Evolutionary conservation across 2,888 invertebrate genomes (phyloP), one percentile per base, ranked within the genome.

Genomic region (Spialia ferax): DNA sequence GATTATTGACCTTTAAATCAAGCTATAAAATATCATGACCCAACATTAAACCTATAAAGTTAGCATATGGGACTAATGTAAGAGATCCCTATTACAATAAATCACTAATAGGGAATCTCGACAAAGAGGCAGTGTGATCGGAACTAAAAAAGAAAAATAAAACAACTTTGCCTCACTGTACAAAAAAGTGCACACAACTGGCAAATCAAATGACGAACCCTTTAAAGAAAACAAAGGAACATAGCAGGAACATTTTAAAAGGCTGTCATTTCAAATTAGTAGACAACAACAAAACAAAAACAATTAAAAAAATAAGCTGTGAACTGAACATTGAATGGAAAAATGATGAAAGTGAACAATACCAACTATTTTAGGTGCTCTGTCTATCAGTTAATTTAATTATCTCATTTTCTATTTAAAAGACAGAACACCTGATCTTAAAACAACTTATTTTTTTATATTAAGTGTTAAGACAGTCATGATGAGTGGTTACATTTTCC

Each of bases 261-360:
- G 45, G 63, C 42, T 63, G 83, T 81, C 84, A 79, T 80, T 61
- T 67, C 75, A 70, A 80, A 75, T 79, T 74, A 75, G 79, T 80
- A 68, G 79, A 82, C 20, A 48, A 45, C 29, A 81, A 84, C 75
- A 77, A 74, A 75, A 76, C 74, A 81, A 80, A 79, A 85, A 67
- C 55, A 61, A 87, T 86, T 87, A 87, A 88, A 88, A 89, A 91
- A 91, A 91, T 89, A 92, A 92, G 92, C 92, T 88, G 90, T 91
- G 85, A 88, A 88, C 82, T 84, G 81, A 91, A 89, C 48, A 38
- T 23, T 50, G 50, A 75, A 73, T 71, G 73, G 65, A 75, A 10
- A 18, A 75, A 71, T 73, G 73, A 68, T 75, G 80, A 81, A 82
- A 79, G 35, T 59, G 42, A 66, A 3, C 20, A 15, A 66, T 50